phyloP scores from a whole-genome alignment of 2,888 invertebrate genomes.

The Platerodrilus igneus region DNA sequence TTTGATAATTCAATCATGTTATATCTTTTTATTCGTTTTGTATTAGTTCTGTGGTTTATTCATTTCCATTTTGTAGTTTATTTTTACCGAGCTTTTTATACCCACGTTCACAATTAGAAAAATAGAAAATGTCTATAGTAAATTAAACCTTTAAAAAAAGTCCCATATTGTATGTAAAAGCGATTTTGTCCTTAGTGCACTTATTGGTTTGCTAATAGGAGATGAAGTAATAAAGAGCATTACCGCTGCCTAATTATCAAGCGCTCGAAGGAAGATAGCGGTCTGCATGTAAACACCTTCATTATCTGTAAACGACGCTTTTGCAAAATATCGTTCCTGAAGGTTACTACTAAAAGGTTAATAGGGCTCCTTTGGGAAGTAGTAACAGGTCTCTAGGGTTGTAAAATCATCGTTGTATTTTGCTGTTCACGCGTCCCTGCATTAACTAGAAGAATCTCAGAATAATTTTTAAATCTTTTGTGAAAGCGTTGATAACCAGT shows the following conservation, averaged over 20 bases:
- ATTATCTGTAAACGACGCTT: constrained; percentile 38
- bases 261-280: constrained; percentile 35
- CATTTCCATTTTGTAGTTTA: no score
- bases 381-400: constrained; percentile 38
- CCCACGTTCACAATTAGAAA: no score
- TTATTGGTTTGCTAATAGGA: constrained; percentile 20
- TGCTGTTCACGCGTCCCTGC: constrained; percentile 31
- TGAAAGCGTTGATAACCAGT: constrained; percentile 23
- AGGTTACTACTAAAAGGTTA: constrained; percentile 40
- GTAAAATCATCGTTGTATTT: constrained; percentile 30
- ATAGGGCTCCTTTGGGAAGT: constrained; percentile 38
- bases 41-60: no score
- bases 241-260: constrained; percentile 38
- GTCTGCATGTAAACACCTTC: constrained; percentile 46
- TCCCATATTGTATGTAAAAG: no score
- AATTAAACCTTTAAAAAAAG: no score
- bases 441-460: constrained; percentile 31
- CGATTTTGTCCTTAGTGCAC: no score
- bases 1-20: no score
- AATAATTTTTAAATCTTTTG: constrained; percentile 26
- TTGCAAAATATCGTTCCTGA: constrained; percentile 39
- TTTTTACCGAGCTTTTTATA: no score
- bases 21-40: no score
- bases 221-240: constrained; percentile 32
- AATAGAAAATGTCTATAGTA: no score